phyloP scores from a whole-genome alignment of 2,113 vertebrate species.

The Myxocyprinus asiaticus region DNA sequence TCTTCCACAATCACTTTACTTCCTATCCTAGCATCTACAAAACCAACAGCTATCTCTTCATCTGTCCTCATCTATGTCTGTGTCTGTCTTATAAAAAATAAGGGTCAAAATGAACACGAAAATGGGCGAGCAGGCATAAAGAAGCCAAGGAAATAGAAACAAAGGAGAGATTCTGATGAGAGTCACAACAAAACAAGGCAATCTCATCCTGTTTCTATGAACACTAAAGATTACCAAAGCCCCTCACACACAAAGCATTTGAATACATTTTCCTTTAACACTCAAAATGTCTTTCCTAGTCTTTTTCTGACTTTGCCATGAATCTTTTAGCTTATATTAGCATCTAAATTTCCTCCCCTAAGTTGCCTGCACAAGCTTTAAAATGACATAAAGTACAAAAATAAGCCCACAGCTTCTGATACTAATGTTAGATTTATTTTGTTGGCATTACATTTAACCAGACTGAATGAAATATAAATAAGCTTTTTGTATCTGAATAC shows the following conservation, averaged over 20 bases:
- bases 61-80: background rate
- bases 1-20: constrained; percentile 43
- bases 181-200: constrained; percentile 6
- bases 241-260: background rate
- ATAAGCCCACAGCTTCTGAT: background rate
- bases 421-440: constrained; percentile 6
- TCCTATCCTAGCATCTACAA: background rate
- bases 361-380: background rate
- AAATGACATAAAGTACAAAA: constrained; percentile 6
- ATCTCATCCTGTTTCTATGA: constrained; percentile 10
- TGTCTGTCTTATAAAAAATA: constrained; percentile 1
- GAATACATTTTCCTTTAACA: no score
- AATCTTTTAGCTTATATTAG: constrained; percentile 3
- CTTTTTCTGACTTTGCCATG: background rate
- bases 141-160: background rate
- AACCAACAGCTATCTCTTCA: background rate
- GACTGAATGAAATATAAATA: background rate
- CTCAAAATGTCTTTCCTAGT: no score
- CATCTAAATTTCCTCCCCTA: background rate
- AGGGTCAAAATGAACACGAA: background rate
- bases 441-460: constrained; percentile 4
- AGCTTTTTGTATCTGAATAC: constrained; percentile 16
- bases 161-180: background rate
- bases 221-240: background rate
- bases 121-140: background rate